phyloP scores from a whole-genome alignment of 1,140 invertebrate species.

The Drosophila albomicans region DNA sequence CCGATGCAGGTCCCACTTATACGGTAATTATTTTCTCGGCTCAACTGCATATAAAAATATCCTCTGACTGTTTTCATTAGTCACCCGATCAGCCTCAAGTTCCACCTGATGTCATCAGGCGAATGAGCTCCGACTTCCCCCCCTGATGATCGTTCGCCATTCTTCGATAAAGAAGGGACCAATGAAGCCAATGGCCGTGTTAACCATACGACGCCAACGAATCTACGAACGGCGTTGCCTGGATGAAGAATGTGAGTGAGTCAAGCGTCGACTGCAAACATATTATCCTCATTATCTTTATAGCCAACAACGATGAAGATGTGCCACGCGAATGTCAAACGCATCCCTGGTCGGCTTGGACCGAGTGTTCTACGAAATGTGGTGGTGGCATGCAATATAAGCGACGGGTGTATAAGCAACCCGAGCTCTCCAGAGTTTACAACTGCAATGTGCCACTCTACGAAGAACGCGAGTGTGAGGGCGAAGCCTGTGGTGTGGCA shows the following conservation, averaged over 20 bases:
- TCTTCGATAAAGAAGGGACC: slow-evolving; percentile 93
- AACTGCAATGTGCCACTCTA: slow-evolving; percentile 71
- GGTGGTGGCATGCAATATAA: slow-evolving; percentile 90
- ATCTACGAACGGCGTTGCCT: slow-evolving; percentile 94
- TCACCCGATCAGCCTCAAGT: slow-evolving; percentile 92
- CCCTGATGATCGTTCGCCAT: slow-evolving; percentile 94
- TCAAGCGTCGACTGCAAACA: background rate
- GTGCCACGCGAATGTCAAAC: slow-evolving; percentile 88
- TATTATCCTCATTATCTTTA: background rate
- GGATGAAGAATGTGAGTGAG: slow-evolving; percentile 78
- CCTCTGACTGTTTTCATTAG: slow-evolving; percentile 85
- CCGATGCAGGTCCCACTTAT: slow-evolving; percentile 96
- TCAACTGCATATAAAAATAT: background rate
- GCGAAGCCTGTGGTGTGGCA: slow-evolving; percentile 56
- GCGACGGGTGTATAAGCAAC: slow-evolving; percentile 87
- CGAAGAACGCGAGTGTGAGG: slow-evolving; percentile 68
- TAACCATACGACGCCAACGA: slow-evolving; percentile 92
- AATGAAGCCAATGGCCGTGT: slow-evolving; percentile 95
- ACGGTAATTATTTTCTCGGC: slow-evolving; percentile 87
- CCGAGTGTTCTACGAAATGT: slow-evolving; percentile 91
- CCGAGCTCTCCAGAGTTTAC: slow-evolving; percentile 85
- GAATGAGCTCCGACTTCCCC: slow-evolving; percentile 94
- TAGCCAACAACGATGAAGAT: slow-evolving; percentile 72
- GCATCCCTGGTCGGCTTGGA: slow-evolving; percentile 91
- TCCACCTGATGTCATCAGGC: slow-evolving; percentile 92